Evolutionary conservation across 2,888 invertebrate species (phyloP), one percentile per base, ranked within the genome.

Genomic region (Amitus sp.): DNA sequence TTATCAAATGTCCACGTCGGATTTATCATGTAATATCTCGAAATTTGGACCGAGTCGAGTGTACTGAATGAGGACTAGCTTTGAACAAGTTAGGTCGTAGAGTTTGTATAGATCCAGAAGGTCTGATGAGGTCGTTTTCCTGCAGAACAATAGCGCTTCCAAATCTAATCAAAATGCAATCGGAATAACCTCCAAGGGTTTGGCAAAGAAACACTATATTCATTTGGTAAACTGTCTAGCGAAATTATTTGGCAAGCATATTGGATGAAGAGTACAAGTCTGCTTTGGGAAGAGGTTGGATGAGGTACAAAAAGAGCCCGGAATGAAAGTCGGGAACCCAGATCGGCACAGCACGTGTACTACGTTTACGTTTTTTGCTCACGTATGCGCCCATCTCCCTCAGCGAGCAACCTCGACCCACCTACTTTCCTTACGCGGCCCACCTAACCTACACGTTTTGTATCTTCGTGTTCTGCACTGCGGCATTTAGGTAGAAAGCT

Each of bases 401-500:
- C 5, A 2, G n/a, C 30, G n/a, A 47, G 42, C 46, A 18, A 10
- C n/a, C 40, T 10, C 40, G 47, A 47, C 46, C 54, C 48, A 34
- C 40, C 42, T 46, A 45, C 30, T 30, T n/a, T 30, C 30, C 30
- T n/a, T 30, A 30, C 30, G 30, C 3, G 10, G 19, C 57, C 53
- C 43, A 56, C 49, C 52, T 63, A 50, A 54, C 40, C 33, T 47
- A 52, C 50, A 54, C 62, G 23, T 43, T 17, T 28, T 17, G 47
- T 61, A 58, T 45, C 49, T 37, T 50, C 49, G 56, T 50, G 53
- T 47, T 56, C 65, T 61, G 65, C 67, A 65, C 51, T 67, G 65
- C 65, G 65, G 47, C 65, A 65, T 63, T 58, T 65, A 63, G 58
- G 60, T 60, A 59, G 55, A 46, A 47, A 42, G 58, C 27, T 42